Evolutionary conservation across 2,797 vertebrate species (phyloP), one percentile per base, ranked within the genome.

Genomic region (Intellagama lesueurii): DNA sequence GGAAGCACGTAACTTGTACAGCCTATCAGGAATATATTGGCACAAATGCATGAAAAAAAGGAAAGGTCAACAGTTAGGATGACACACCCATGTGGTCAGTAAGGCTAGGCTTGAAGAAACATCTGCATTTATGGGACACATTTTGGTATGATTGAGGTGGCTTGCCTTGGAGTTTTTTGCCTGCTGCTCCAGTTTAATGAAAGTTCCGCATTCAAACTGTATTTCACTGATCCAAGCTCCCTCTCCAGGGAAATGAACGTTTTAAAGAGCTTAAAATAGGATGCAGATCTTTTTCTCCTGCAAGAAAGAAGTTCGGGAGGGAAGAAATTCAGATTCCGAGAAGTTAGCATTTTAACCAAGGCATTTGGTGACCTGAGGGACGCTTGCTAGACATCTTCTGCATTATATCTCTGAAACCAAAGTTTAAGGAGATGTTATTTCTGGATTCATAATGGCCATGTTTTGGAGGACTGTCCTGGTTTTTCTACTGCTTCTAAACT

Each of bases 221-320:
- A 84, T 91, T 69, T 84, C 91, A 92, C 91, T 88, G 90, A 92
- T 93, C 91, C 94, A 89, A 64, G 89, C 90, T 92, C 90, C 89
- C 87, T 93, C 95, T 94, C 93, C 83, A 85, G 91, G 94, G 94
- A 94, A 91, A 0, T 0, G 88, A 94, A 90, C 94, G 91, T 93
- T 92, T 94, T 93, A 56, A 81, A 83, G 91, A 90, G 89, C 94
- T 95, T 94, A 95, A 95, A 94, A 94, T 92, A 93, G 94, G 91
- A 91, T 91, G 90, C 70, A 87, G 93, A 91, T 77, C 56, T 82
- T 94, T 91, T 4, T 87, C 75, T 2, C 44, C 86, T 66, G 90
- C 93, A 91, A 68, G 93, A 88, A 86, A 47, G 70, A 79, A 30
- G 24, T 16, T 1, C 7, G 30, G 2, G 0, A n/a, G 66, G 30